These are phyloP conservation scores for Calliphora vomitoria DNA, from an alignment of 2,888 invertebrate genomes.

Conservation along the genomic window DNA sequence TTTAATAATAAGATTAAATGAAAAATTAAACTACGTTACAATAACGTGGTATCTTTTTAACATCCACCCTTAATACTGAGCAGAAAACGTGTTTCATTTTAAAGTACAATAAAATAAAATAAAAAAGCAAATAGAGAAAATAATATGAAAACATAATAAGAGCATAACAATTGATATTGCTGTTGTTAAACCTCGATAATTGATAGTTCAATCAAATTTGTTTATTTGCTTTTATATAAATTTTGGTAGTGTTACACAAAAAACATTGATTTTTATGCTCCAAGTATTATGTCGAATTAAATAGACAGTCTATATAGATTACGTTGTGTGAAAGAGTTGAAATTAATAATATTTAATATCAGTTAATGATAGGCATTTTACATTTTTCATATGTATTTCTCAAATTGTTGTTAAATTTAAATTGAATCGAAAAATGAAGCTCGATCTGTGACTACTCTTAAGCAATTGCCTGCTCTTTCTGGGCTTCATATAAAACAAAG, in stretches of 20 bases:
- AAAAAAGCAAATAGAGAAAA: constrained; percentile 17
- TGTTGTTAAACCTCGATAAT: constrained; percentile 30
- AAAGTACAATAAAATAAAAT: constrained; percentile 5
- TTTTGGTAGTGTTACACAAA: background rate
- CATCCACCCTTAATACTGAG: background rate
- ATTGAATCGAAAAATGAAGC: too few relatives aligned
- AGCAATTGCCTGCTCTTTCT: too few relatives aligned
- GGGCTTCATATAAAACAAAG: too few relatives aligned
- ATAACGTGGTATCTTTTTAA: constrained; percentile 3
- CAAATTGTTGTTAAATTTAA: too few relatives aligned
- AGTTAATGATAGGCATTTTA: too few relatives aligned
- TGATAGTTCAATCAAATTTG: constrained; percentile 29
- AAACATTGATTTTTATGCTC: background rate
- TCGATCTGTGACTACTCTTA: too few relatives aligned
- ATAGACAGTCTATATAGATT: background rate
- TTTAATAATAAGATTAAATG: constrained; percentile 23
- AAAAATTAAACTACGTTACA: constrained; percentile 36
- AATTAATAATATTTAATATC: background rate
- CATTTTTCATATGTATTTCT: too few relatives aligned
- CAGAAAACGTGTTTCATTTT: constrained; percentile 43
- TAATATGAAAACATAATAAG: background rate
- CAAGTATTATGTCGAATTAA: background rate
- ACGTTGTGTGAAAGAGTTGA: background rate
- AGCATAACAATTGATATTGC: background rate
- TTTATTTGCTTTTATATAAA: constrained; percentile 16